Evolutionary conservation across 2,797 vertebrate species (phyloP), one percentile per base, ranked within the genome.

Genomic region (Bucorvus abyssinicus): DNA sequence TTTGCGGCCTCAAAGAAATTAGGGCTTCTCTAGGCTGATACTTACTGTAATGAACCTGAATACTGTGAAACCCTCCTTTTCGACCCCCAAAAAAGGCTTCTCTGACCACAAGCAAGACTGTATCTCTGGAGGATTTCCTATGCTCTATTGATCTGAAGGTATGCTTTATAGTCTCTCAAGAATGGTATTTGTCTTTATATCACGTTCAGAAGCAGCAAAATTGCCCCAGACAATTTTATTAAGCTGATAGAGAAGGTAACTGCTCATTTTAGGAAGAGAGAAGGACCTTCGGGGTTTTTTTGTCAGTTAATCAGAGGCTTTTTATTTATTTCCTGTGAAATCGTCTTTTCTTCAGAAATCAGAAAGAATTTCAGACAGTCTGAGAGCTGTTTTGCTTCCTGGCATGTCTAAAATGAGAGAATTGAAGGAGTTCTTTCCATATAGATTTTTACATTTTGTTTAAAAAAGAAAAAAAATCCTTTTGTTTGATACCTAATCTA

Each of bases 31-130:
- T 80, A 95, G 76, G 84, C 73, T 95, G 70, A 96, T 96, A 91
- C 94, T 94, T 94, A 36, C 95, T 95, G 91, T 97, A 97, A 96
- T 93, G 80, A 96, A 94, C 63, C 78, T 96, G 78, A 97, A 97
- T 91, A 92, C 70, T 93, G 92, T 87, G 88, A 81, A 97, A 96
- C 94, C 83, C 74, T 92, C 93, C 93, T 96, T 96, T 82, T 94
- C 60, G 87, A 91, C 77, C 64, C 88, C 84, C 77, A 93, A 94
- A 89, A 73, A 95, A 95, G 83, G 24, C 59, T 96, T 93, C 89
- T 84, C 86, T 93, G 81, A 87, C 84, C 80, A 95, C 91, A 95
- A 96, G 86, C 74, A 94, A 91, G 92, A 92, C 70, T 93, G 87
- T 89, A 96, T 93, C 84, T 95, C 83, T 94, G 90, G 77, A 96